Evolutionary conservation across 2,888 invertebrate species (phyloP).

Genomic region (Acronicta leporina): DNA sequence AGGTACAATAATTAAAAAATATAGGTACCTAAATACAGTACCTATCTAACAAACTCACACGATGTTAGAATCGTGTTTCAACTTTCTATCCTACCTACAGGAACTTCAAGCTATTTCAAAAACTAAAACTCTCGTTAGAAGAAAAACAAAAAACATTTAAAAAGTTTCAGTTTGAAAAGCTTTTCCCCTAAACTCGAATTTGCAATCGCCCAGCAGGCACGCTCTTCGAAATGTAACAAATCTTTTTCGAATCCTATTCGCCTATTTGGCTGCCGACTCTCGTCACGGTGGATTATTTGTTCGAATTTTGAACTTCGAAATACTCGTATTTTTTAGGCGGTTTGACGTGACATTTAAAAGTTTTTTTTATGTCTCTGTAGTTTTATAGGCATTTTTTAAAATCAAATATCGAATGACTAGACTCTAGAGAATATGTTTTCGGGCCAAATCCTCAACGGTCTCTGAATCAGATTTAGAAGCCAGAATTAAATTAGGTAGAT

Average conservation of each 20-base stretch:
- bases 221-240: conserved; percentile 3
- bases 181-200: not conserved
- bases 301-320: not conserved
- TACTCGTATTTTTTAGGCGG: not conserved
- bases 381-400: too few relatives aligned
- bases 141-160: not conserved
- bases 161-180: not conserved
- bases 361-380: not conserved
- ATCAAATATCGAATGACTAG: too few relatives aligned
- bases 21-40: too few relatives aligned
- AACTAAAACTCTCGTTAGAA: not conserved
- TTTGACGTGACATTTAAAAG: not conserved
- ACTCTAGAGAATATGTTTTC: too few relatives aligned
- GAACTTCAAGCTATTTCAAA: not conserved
- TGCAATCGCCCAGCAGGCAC: not conserved
- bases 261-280: not conserved
- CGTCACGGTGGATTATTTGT: not conserved
- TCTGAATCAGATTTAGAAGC: too few relatives aligned
- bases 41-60: too few relatives aligned
- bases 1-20: too few relatives aligned
- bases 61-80: too few relatives aligned
- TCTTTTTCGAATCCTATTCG: conserved; percentile 3
- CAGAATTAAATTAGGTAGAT: too few relatives aligned
- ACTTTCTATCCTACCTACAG: too few relatives aligned
- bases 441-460: too few relatives aligned